Conservation (phyloP, 2,888 invertebrate genomes). For the Drosophila macrospina region DNA sequence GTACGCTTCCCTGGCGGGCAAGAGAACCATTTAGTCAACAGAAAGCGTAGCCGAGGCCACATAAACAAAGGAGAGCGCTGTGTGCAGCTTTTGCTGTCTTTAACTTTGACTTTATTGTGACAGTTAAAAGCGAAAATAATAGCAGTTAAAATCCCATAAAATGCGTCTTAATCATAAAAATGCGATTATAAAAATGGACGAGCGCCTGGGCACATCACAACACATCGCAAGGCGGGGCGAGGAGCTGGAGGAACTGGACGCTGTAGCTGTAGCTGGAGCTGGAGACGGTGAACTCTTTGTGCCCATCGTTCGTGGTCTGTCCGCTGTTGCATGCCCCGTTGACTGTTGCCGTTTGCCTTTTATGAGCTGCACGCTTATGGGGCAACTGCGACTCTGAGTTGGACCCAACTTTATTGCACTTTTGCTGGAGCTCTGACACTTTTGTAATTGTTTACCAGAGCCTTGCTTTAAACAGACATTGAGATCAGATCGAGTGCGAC, state of each 20-base stretch:
- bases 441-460: slow-evolving; percentile 72
- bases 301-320: neutral
- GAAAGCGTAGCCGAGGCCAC: slow-evolving; percentile 37
- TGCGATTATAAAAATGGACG: slow-evolving; percentile 80
- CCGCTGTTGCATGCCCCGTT: slow-evolving; percentile 27
- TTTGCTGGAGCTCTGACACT: slow-evolving; percentile 51
- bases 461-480: slow-evolving; percentile 27
- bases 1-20: neutral
- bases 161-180: slow-evolving; percentile 83
- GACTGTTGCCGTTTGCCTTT: slow-evolving; percentile 47
- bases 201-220: slow-evolving; percentile 32
- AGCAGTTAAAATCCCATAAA: slow-evolving; percentile 81
- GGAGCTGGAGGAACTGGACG: neutral
- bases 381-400: slow-evolving; percentile 25
- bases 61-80: slow-evolving; percentile 68
- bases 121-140: slow-evolving; percentile 82
- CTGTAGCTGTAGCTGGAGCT: neutral
- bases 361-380: slow-evolving; percentile 73
- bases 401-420: slow-evolving; percentile 67
- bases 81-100: slow-evolving; percentile 73
- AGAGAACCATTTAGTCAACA: slow-evolving; percentile 37
- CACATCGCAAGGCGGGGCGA: slow-evolving; percentile 3
- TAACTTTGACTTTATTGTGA: slow-evolving; percentile 81
- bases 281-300: slow-evolving; percentile 55
- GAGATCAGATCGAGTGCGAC: no score